phyloP scores from a whole-genome alignment of 2,888 invertebrate species.

The Deilephila porcellus region DNA sequence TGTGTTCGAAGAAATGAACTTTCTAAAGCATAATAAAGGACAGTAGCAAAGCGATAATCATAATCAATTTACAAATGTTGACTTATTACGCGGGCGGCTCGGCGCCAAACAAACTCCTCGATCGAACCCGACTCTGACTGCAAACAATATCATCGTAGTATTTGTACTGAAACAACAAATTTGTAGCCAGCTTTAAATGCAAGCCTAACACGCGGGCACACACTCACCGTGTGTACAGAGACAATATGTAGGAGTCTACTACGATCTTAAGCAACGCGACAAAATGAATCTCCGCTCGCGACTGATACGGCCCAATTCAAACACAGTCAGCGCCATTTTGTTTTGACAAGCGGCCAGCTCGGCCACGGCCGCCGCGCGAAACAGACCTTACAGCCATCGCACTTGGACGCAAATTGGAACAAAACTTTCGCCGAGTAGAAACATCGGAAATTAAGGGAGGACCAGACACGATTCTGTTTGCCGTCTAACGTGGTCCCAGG shows the following conservation, averaged over 20 bases:
- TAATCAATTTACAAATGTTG: slow-evolving; percentile 77
- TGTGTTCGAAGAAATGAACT: slow-evolving; percentile 22
- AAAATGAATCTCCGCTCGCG: slow-evolving; percentile 84
- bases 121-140: slow-evolving; percentile 80
- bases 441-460: slow-evolving; percentile 85
- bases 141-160: slow-evolving; percentile 84
- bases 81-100: slow-evolving; percentile 61
- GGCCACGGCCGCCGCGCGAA: slow-evolving; percentile 49
- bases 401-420: slow-evolving; percentile 58
- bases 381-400: slow-evolving; percentile 56
- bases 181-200: slow-evolving; percentile 84
- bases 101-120: slow-evolving; percentile 78
- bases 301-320: slow-evolving; percentile 85
- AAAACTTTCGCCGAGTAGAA: slow-evolving; percentile 61
- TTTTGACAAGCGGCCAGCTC: slow-evolving; percentile 82
- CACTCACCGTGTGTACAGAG: slow-evolving; percentile 81
- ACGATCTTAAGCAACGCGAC: slow-evolving; percentile 84
- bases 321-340: slow-evolving; percentile 84
- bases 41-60: slow-evolving; percentile 43
- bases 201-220: slow-evolving; percentile 80
- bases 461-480: slow-evolving; percentile 85
- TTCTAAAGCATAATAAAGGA: slow-evolving; percentile 25
- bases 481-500: slow-evolving; percentile 84
- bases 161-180: slow-evolving; percentile 84
- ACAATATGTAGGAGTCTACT: slow-evolving; percentile 82